phyloP scores from a whole-genome alignment of 2,888 invertebrate species.

The Pheosia gnoma region DNA sequence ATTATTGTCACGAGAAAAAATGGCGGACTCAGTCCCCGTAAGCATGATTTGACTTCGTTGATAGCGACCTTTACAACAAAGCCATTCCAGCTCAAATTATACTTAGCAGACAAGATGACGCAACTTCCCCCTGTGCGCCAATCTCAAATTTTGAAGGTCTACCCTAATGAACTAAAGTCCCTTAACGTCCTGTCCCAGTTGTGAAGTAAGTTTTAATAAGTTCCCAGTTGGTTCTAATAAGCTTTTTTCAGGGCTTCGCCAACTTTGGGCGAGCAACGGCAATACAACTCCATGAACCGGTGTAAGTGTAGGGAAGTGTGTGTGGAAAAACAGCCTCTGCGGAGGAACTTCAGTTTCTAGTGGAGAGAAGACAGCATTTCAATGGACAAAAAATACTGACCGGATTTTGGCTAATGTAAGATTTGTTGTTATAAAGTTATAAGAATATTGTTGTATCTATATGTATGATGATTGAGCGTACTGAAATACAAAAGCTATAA shows the following conservation, averaged over 20 bases:
- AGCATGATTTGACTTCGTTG: no score
- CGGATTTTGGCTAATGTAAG: no score
- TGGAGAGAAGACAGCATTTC: conserved; percentile 20
- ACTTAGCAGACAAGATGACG: not conserved
- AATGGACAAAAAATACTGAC: conserved; percentile 4
- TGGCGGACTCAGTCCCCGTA: no score
- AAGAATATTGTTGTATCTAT: no score
- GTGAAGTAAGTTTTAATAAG: conserved; percentile 60
- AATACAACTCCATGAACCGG: conserved; percentile 69
- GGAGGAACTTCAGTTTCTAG: conserved; percentile 23
- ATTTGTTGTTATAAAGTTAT: no score
- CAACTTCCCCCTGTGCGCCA: not conserved
- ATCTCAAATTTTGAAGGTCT: conserved; percentile 15
- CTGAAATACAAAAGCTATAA: no score
- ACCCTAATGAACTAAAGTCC: conserved; percentile 26
- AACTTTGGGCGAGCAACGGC: conserved; percentile 63
- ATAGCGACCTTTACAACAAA: not conserved
- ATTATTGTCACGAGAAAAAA: no score
- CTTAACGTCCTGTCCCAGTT: conserved; percentile 8
- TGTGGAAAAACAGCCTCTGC: conserved; percentile 23
- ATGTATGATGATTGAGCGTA: no score
- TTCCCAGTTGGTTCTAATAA: conserved; percentile 53
- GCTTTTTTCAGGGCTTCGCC: conserved; percentile 53
- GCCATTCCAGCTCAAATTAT: no score
- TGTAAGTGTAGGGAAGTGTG: conserved; percentile 32